Evolutionary conservation across 1,140 invertebrate species (phyloP), one percentile per base, ranked within the genome.

Genomic region (Lanistes nyassanus): DNA sequence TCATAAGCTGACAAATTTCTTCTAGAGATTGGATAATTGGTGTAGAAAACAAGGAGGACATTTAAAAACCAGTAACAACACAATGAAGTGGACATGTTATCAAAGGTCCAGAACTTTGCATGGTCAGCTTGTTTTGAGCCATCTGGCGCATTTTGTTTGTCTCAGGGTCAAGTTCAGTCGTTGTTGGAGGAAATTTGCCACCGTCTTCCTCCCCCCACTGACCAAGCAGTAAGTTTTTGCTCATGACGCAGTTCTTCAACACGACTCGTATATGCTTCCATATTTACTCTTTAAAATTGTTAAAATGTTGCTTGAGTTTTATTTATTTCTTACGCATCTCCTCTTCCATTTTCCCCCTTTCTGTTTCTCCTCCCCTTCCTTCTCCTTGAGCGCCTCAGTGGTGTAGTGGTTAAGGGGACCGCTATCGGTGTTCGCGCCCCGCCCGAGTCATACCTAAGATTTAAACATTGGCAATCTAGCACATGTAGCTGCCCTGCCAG

Each of bases 201-300:
- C n/a, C 56, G 56, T 31, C 56, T 60, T 26, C 56, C 56, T 60
- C 56, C 56, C 23, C 56, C 56, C 1, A 60, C 56, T 60, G 56
- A 60, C 23, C 56, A 60, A 23, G 56, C 56, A 60, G 56, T 60
- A 23, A 60, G 56, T 60, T 53, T 53, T 53, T 53, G 51, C 23
- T 53, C 51, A n/a, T n/a, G n/a, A n/a, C n/a, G n/a, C n/a, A n/a
- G n/a, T n/a, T n/a, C n/a, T n/a, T n/a, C n/a, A n/a, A n/a, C n/a
- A n/a, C n/a, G n/a, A n/a, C n/a, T n/a, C n/a, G n/a, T n/a, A n/a
- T n/a, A n/a, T n/a, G n/a, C n/a, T n/a, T n/a, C n/a, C n/a, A n/a
- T n/a, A n/a, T n/a, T n/a, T n/a, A n/a, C n/a, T n/a, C n/a, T n/a
- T n/a, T n/a, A n/a, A n/a, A n/a, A n/a, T n/a, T n/a, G n/a, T n/a